Evolutionary conservation across 92 coral and sea anemone genomes (phyloP), one percentile per base, ranked within the genome.

Genomic region (Hydrozoanthus gracilis): DNA sequence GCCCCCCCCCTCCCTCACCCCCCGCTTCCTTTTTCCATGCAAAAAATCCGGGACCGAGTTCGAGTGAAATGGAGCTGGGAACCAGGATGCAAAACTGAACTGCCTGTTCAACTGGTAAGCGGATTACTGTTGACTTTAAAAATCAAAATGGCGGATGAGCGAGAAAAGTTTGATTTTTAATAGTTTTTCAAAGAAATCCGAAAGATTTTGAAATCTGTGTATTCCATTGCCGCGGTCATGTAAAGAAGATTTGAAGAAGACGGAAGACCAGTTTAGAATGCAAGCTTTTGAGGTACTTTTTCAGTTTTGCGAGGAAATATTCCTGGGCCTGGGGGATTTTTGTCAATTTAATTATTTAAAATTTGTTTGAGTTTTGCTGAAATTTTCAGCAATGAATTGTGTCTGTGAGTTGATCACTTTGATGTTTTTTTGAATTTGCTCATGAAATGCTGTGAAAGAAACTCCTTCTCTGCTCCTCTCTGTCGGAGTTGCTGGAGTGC

Each of bases 391-490:
- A 62, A 62, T 62, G 68, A 62, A 62, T 62, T 62, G 68, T 62
- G 68, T 62, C 68, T 62, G 68, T 62, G 68, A 62, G 68, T 62
- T 62, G 68, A 62, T 62, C 68, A 62, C 68, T 62, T 62, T 62
- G 68, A 62, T 62, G 68, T 62, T 62, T 0, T 62, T 62, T 62
- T 62, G 68, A 62, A 62, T 62, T 62, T 62, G 68, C 68, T 62
- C 68, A 62, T 62, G 68, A 62, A 0, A 62, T 62, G 68, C 68
- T 62, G 68, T 62, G 68, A 14, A 62, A 62, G 68, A 62, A 62
- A 62, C 68, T 62, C 68, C 68, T 62, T 62, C 68, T 62, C 68
- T 62, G 68, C 68, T 62, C 68, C 68, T 62, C 68, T 62, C 68
- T 62, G 68, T 62, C 68, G 68, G 68, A 62, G 60, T 27, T 27